Base-by-base conservation (phyloP, 2,797 vertebrate genomes). In the Discoglossus pictus region DNA sequence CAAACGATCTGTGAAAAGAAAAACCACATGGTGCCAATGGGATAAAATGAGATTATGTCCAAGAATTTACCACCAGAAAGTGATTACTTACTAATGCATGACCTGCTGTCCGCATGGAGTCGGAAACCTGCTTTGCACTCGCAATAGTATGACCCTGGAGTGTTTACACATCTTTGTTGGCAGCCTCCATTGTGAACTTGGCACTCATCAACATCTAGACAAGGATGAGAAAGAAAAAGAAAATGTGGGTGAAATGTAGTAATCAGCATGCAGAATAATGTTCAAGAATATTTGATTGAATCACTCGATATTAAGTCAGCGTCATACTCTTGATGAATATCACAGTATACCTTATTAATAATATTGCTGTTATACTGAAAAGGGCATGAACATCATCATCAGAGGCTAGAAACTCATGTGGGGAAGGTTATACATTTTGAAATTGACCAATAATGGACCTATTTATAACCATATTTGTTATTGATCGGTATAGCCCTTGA, bases 101-200 rank as follows among this genome's bases (percentile, higher is more conserved):
- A 98, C 83, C 93, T 91, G 76, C 90, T 90, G 0, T 99, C 97
- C 0, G 92, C 66, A 7, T 99, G 95, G 65, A 98, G 83, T 10
- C 94, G 92, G 56, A 84, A 96, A 39, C 94, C 93, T 0, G 84
- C 79, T 61, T 79, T 83, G 84, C 97, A 99, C 73, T 93, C 90
- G 0, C 97, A 99, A 75, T 92, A 84, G 74, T 91, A 95, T 10
- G 94, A 96, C 43, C 92, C 92, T 0, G 86, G 84, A 16, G 92
- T 97, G 87, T 99, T 98, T 76, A 98, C 80, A 56, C 96, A 99
- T 21, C 82, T 85, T 73, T 99, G 94, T 79, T 99, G 97, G 85
- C 97, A 99, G 84, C 96, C 97, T 3, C 97, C 97, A 0, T 98
- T 99, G 79, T 92, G 93, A 11, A 90, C 83, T 70, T 86, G 92